phyloP scores from a whole-genome alignment of 2,888 invertebrate genomes.

The Caenorhabditis imperialis region DNA sequence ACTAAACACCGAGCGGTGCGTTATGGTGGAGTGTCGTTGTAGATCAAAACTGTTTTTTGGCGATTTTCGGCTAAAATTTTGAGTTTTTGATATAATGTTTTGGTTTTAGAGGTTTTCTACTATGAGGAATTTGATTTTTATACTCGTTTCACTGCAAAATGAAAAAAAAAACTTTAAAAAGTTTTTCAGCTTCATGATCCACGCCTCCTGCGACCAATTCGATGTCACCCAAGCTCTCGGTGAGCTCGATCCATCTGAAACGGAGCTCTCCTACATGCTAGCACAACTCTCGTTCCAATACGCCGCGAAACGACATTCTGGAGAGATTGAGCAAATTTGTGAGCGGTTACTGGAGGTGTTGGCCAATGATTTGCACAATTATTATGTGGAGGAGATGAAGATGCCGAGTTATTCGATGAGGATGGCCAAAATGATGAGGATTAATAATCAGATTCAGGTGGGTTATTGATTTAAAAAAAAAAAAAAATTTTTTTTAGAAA shows the following conservation, averaged over 20 bases:
- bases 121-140: background rate
- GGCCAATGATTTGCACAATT: constrained; percentile 48
- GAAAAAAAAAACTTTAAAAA: too few species aligned
- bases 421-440: constrained; percentile 51
- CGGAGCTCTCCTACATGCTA: constrained; percentile 47
- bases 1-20: too few species aligned
- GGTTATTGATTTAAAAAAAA: too few species aligned
- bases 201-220: constrained; percentile 18
- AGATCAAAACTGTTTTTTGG: background rate
- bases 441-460: constrained; percentile 59
- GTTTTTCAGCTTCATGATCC: constrained; percentile 15
- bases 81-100: too few species aligned
- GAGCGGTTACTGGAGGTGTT: constrained; percentile 32
- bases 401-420: constrained; percentile 47
- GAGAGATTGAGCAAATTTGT: constrained; percentile 25
- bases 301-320: constrained; percentile 40
- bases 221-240: constrained; percentile 21
- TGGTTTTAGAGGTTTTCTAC: background rate
- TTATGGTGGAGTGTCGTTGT: too few species aligned
- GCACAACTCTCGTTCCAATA: constrained; percentile 48
- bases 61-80: too few species aligned
- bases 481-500: too few species aligned
- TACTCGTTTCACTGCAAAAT: background rate
- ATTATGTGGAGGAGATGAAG: too few species aligned
- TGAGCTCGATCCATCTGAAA: constrained; percentile 29